Evolutionary conservation across 2,113 vertebrate genomes (phyloP).

Genomic region (Chrysochloris asiatica): DNA sequence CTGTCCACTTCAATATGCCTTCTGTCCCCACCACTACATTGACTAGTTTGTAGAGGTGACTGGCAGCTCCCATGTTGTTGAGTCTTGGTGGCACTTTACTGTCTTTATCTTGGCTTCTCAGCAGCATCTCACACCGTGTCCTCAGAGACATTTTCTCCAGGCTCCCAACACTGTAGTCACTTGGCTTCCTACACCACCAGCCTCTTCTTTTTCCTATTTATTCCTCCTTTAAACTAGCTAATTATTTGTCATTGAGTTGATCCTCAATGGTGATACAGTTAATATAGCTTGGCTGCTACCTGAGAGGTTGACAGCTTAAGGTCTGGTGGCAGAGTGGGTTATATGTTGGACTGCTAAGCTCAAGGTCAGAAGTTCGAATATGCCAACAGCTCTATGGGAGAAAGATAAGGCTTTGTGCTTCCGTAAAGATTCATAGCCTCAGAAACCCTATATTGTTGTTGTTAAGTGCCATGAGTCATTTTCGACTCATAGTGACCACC

Average conservation of each 20-base stretch:
- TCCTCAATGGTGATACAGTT: no score
- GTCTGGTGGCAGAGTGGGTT: no score
- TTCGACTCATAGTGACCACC: no score
- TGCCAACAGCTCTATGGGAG: background rate
- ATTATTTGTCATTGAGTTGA: background rate
- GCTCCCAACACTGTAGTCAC: background rate
- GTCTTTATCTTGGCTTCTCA: background rate
- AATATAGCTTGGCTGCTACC: background rate
- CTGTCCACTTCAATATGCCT: background rate
- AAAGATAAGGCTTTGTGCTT: no score
- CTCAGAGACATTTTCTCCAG: background rate
- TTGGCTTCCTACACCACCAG: background rate
- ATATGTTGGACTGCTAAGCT: no score
- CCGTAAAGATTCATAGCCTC: no score
- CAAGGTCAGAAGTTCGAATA: background rate
- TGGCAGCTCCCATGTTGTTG: background rate
- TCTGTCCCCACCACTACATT: background rate
- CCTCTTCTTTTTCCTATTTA: background rate
- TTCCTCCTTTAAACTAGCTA: background rate
- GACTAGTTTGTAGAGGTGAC: background rate
- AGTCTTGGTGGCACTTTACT: background rate
- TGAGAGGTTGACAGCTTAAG: background rate
- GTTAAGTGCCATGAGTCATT: no score
- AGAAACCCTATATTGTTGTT: no score
- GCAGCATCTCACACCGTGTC: background rate